Conservation (phyloP, 2,888 invertebrate genomes). For the Aproaerema taeniolella region DNA sequence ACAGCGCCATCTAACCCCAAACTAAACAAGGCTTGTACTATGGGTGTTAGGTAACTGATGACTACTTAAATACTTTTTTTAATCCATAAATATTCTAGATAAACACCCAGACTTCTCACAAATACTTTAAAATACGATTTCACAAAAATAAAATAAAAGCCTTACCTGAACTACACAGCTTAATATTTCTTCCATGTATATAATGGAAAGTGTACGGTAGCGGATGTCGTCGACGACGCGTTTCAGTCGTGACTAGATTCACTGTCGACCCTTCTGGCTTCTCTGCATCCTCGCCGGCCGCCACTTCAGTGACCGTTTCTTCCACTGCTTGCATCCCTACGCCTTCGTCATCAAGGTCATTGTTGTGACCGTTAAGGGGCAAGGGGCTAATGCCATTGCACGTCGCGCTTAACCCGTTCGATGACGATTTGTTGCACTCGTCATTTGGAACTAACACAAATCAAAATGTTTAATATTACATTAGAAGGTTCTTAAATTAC, state of each 20-base stretch:
- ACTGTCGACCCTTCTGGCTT: neutral
- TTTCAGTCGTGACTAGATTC: slow-evolving; percentile 12
- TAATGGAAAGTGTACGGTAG: slow-evolving; percentile 85
- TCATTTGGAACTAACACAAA: slow-evolving; percentile 27
- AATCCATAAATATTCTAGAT: too few relatives aligned
- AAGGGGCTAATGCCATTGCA: slow-evolving; percentile 11
- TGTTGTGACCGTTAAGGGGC: too few relatives aligned
- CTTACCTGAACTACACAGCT: slow-evolving; percentile 73
- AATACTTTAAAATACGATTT: too few relatives aligned
- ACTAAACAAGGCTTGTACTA: too few relatives aligned
- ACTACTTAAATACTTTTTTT: too few relatives aligned
- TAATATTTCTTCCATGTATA: slow-evolving; percentile 90
- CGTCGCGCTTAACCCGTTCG: slow-evolving; percentile 1
- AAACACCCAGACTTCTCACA: too few relatives aligned
- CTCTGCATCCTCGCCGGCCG: neutral
- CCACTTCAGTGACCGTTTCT: neutral
- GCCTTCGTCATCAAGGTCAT: too few relatives aligned
- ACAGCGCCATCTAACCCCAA: too few relatives aligned
- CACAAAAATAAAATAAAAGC: too few relatives aligned
- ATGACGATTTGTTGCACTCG: slow-evolving; percentile 16
- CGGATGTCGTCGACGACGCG: slow-evolving; percentile 22
- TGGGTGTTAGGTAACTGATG: too few relatives aligned
- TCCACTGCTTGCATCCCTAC: neutral
- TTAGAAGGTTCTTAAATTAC: too few relatives aligned
- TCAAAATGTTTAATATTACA: too few relatives aligned